A percentile compares a stretch with the other conserved stretches of the same genome.
phyloP scores from a whole-genome alignment of 2,888 invertebrate species.

The Perithous albicinctus region DNA sequence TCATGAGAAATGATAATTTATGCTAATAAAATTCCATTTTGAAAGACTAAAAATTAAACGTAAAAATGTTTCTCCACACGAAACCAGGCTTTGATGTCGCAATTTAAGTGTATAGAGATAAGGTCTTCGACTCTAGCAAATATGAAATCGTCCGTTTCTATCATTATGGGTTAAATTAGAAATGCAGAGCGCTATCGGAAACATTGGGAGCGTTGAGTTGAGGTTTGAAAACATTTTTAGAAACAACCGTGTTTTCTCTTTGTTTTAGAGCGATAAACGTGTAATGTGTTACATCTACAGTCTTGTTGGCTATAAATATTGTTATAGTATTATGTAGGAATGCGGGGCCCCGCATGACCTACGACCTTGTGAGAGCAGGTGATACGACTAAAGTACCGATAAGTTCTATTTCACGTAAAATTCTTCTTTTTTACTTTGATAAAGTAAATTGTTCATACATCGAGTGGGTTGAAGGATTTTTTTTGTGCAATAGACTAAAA shows the following conservation, averaged over 20 bases:
- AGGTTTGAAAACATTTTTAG: neutral
- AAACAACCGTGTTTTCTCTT: conserved; percentile 7
- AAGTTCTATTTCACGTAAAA: neutral
- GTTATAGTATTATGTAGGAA: conserved; percentile 22
- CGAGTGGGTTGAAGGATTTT: neutral
- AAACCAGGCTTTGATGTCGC: no score
- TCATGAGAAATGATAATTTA: neutral
- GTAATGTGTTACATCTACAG: neutral
- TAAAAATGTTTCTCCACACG: no score
- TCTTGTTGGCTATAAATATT: conserved; percentile 23
- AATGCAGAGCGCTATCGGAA: neutral
- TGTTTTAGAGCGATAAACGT: neutral
- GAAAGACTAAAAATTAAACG: neutral
- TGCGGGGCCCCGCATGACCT: conserved; percentile 68
- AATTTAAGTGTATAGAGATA: no score
- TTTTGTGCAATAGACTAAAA: conserved; percentile 3
- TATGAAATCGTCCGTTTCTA: neutral
- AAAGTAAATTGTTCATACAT: conserved; percentile 1
- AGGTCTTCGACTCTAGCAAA: no score
- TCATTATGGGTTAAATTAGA: neutral
- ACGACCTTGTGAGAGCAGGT: conserved; percentile 53
- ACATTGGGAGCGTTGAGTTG: neutral
- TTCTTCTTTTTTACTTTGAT: neutral
- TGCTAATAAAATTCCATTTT: neutral
- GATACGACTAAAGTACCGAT: conserved; percentile 7